phyloP scores from a whole-genome alignment of 2,113 vertebrate species.

The Nesoenas mayeri region DNA sequence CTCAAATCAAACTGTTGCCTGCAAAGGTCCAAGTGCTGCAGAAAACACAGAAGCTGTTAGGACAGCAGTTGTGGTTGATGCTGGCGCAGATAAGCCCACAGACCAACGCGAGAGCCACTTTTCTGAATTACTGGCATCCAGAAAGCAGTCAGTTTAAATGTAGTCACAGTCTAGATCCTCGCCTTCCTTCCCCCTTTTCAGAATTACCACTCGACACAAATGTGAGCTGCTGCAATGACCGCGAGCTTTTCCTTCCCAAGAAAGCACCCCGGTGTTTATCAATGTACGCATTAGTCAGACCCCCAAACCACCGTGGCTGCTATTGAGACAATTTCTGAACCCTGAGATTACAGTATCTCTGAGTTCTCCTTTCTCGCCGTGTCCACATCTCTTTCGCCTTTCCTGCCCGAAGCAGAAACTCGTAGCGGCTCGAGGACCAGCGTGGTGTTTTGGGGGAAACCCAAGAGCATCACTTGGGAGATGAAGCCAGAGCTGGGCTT shows the following conservation, averaged over 20 bases:
- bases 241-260: not conserved
- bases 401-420: not conserved
- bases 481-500: not conserved
- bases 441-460: not conserved
- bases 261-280: not conserved
- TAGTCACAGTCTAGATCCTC: not conserved
- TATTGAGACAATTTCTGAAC: accelerated
- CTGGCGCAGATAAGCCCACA: not conserved
- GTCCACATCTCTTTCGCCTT: accelerated
- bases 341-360: not conserved
- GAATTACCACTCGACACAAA: not conserved
- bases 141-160: not conserved
- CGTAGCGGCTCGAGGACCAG: not conserved
- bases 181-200: not conserved
- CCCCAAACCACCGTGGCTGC: accelerated
- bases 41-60: not conserved
- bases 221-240: accelerated
- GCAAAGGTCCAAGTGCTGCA: not conserved
- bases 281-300: accelerated
- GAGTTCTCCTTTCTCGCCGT: not conserved
- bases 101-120: accelerated
- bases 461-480: accelerated
- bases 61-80: not conserved
- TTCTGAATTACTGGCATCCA: not conserved
- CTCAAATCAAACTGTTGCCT: not conserved